Base-by-base conservation (phyloP, 23 tunicate genomes). In the Clavelina lepadiformis region DNA sequence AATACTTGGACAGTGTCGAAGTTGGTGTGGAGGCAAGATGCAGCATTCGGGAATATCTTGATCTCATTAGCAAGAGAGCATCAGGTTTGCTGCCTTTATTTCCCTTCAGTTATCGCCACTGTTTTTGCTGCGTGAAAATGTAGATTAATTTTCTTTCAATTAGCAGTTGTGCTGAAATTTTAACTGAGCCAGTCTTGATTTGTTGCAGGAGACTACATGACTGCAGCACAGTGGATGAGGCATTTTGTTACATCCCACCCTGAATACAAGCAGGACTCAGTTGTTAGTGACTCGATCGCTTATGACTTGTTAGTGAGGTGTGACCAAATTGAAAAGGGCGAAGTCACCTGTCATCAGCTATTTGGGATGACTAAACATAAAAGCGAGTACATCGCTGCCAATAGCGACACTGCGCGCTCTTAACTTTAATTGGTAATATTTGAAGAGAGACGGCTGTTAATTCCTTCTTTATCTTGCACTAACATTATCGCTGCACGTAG, bases 151-250 rank as follows among this genome's bases (percentile, higher is more conserved):
- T n/a, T n/a, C n/a, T n/a, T n/a, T n/a, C n/a, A n/a, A n/a, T n/a
- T n/a, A n/a, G n/a, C n/a, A n/a, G n/a, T n/a, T n/a, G n/a, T n/a
- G n/a, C n/a, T n/a, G n/a, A n/a, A n/a, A n/a, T n/a, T n/a, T n/a
- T n/a, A n/a, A n/a, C n/a, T n/a, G n/a, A n/a, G n/a, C n/a, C n/a
- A n/a, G n/a, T n/a, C n/a, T n/a, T n/a, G n/a, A n/a, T n/a, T n/a
- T n/a, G n/a, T 73, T 50, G 28, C 66, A 88, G 98, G 98, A 0
- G 93, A 93, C 54, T 79, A 78, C 63, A 74, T 78, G 69, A 93
- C 94, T 22, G 68, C 81, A 0, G 98, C 98, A 1, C 92, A 93
- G 71, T 93, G 98, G 98, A 79, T 85, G 75, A 58, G 98, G 55
- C 67, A 85, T 25, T 85, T 93, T 75, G 88, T 93, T 3, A 35